These are phyloP conservation scores for Habropoda laboriosa DNA, from an alignment of 1,140 invertebrate species.

Conservation along the genomic window DNA sequence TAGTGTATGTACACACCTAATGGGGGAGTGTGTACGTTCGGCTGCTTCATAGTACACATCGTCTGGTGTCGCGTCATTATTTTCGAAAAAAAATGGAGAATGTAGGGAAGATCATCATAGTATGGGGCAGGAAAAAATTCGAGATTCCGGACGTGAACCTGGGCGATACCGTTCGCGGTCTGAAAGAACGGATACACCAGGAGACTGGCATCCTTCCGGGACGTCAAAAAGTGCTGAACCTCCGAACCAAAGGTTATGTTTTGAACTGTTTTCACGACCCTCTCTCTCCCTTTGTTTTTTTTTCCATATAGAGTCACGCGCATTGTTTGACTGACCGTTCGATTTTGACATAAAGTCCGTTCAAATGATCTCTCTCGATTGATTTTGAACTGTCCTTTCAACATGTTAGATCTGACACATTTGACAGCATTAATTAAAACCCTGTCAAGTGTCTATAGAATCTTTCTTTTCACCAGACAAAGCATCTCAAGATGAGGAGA, in stretches of 20 bases:
- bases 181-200: conserved; percentile 91
- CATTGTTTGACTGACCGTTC: background rate
- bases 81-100: conserved; percentile 73
- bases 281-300: background rate
- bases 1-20: background rate
- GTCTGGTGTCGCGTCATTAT: conserved; percentile 35
- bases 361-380: background rate
- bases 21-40: background rate
- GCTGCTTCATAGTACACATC: conserved; percentile 21
- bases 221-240: conserved; percentile 95
- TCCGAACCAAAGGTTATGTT: conserved; percentile 92
- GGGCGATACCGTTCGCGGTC: conserved; percentile 88
- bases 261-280: conserved; percentile 44
- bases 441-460: conserved; percentile 40
- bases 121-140: conserved; percentile 96
- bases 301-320: background rate
- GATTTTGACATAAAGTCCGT: conserved; percentile 3
- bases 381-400: conserved; percentile 17
- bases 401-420: background rate
- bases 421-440: background rate
- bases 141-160: conserved; percentile 86
- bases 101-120: conserved; percentile 86
- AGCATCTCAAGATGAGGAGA: conserved; percentile 88
- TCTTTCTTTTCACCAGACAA: conserved; percentile 85
- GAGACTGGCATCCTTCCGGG: conserved; percentile 93